Evolutionary conservation across 1,140 invertebrate species (phyloP), one percentile per base, ranked within the genome.

Genomic region (Uloborus diversus): DNA sequence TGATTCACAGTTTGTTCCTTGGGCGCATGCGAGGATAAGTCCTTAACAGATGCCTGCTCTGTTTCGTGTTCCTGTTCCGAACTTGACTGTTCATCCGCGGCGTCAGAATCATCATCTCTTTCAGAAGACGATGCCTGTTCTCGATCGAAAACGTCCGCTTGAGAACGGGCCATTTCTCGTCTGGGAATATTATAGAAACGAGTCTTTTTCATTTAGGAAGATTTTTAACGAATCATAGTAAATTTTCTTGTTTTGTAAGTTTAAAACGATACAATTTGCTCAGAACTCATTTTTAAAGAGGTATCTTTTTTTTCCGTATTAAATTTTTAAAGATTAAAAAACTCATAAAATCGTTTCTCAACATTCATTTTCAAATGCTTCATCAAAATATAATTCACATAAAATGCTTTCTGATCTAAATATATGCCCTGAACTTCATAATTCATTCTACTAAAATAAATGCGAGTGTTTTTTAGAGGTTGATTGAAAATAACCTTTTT

Each of bases 71-170:
- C 73, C 9, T 56, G 42, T 5, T 71, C 69, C 5, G 25, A 7
- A 27, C 30, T 56, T 11, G 59, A 65, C 9, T 28, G 42, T 27
- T 76, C 73, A 9, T 65, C 73, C 2, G 7, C 30, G 28, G 25
- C 14, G 9, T 76, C 73, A 7, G 61, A 65, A 27, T 65, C 61
- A 2, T 65, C 73, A 17, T 65, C 47, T 33, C 65, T 76, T 20
- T 25, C 53, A 5, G 53, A 42, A 14, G 32, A 37, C 42, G 73
- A 30, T 13, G 37, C 23, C 17, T 25, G 51, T 28, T 76, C 73
- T 51, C 37, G 14, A 7, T 62, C 57, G 51, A 33, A 62, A 1
- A 20, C 37, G n/a, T 64, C 47, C 14, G 59, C 30, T 9, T 76
- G 37, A 17, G 30, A 62, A 9, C 73, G 47, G 4, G 59, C 73